Percentiles rank a stretch among this genome's conserved stretches.
phyloP scores from a whole-genome alignment of 2,113 vertebrate genomes.

The Probosciger aterrimus region DNA sequence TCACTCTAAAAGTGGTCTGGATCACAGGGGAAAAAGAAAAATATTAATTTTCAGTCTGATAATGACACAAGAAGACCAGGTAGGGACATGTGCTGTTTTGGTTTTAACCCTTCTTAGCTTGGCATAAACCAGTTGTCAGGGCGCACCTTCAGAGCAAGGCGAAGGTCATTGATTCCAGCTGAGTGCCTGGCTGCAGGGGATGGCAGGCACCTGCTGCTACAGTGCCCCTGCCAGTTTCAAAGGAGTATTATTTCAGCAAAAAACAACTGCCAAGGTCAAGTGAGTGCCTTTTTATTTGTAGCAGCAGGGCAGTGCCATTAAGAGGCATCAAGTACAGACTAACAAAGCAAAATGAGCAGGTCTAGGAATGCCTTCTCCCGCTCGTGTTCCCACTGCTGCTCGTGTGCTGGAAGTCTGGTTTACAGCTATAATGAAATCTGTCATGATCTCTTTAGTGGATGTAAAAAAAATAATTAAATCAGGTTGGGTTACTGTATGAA shows the following conservation, averaged over 20 bases:
- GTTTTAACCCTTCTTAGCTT: background rate
- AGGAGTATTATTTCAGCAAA: slow-evolving; percentile 11
- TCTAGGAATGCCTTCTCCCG: background rate
- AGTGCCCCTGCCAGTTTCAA: slow-evolving; percentile 1
- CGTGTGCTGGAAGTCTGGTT: accelerated
- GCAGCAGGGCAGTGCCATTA: background rate
- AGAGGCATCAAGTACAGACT: background rate
- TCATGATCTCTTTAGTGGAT: background rate
- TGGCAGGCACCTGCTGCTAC: background rate
- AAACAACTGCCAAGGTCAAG: slow-evolving; percentile 38
- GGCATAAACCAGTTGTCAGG: background rate
- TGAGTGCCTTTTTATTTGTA: slow-evolving; percentile 54
- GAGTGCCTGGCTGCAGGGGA: background rate
- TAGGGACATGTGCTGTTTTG: accelerated
- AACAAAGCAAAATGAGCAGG: background rate
- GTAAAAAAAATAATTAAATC: background rate
- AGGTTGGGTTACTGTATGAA: background rate
- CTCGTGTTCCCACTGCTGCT: background rate
- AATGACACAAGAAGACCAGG: background rate
- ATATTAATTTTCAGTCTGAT: background rate
- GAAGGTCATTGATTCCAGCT: slow-evolving; percentile 13
- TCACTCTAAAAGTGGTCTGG: background rate
- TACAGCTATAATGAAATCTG: background rate
- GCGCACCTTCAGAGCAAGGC: background rate
- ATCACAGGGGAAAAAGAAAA: background rate